Evolutionary conservation across 2,888 invertebrate genomes (phyloP).

Genomic region (Plebejus anna): DNA sequence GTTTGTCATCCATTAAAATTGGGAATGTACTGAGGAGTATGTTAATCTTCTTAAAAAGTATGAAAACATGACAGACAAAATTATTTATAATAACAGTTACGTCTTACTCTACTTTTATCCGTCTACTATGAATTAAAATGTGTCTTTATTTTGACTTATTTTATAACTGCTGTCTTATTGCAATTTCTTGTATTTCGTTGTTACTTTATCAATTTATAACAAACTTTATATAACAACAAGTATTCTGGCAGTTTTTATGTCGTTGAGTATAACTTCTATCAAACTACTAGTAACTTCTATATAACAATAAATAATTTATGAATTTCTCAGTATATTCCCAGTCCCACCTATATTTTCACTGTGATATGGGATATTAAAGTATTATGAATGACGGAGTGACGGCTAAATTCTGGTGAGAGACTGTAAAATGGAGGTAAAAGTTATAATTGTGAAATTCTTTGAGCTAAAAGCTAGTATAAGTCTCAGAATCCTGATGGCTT

Average conservation of each 20-base stretch:
- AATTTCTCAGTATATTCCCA: background rate
- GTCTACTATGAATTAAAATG: background rate
- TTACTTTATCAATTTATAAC: background rate
- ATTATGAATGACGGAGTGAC: constrained; percentile 29
- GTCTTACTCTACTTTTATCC: no score
- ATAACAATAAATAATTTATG: background rate
- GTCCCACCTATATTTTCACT: constrained; percentile 54
- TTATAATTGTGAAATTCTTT: background rate
- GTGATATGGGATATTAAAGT: constrained; percentile 52
- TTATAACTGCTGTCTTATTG: no score
- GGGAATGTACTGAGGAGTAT: background rate
- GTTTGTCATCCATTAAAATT: background rate
- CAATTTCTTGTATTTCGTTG: background rate
- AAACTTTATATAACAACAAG: no score
- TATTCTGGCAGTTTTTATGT: background rate
- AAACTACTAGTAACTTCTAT: no score
- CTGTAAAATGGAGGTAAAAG: background rate
- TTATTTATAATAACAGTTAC: no score
- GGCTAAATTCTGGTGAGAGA: background rate
- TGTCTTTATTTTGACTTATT: no score
- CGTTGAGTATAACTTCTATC: no score
- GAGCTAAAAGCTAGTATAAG: background rate
- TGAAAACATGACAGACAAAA: no score
- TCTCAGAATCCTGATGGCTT: background rate
- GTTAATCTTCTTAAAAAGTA: no score